These are phyloP conservation scores for Chroicocephalus ridibundus DNA, from an alignment of 2,113 vertebrate genomes.

Conservation along the genomic window DNA sequence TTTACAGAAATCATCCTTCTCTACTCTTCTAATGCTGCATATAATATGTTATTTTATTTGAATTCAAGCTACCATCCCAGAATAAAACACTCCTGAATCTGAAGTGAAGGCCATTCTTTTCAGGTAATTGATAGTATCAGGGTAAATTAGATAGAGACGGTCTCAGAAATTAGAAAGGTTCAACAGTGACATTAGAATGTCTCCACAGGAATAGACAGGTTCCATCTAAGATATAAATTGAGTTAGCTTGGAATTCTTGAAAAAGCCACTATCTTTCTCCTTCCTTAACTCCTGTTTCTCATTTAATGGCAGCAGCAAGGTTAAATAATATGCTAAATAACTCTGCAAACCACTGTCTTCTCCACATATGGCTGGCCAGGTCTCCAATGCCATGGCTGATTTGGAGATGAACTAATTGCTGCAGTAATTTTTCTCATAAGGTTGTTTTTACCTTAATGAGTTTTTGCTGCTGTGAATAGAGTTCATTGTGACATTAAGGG, in stretches of 20 bases:
- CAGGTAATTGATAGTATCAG: not conserved
- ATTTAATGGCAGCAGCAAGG: not conserved
- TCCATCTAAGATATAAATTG: not conserved
- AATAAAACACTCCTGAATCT: not conserved
- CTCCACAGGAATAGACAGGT: not conserved
- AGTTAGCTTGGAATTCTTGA: not conserved
- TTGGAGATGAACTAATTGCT: not conserved
- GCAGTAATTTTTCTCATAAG: not conserved
- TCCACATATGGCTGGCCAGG: not conserved
- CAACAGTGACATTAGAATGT: not conserved
- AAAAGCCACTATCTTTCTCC: not conserved
- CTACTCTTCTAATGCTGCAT: not conserved
- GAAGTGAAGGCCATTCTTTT: not conserved
- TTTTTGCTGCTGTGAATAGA: not conserved
- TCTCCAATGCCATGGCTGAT: not conserved
- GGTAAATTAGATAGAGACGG: not conserved
- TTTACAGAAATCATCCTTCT: not conserved
- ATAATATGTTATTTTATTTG: not conserved
- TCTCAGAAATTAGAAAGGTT: not conserved
- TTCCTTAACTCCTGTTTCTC: not conserved
- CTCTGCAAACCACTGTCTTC: not conserved
- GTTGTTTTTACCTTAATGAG: not conserved
- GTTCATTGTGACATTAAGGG: not conserved
- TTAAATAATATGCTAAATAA: not conserved
- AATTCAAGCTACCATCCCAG: not conserved